These are phyloP conservation scores for Delia radicum DNA, from an alignment of 1,140 invertebrate species.

Conservation along the genomic window DNA sequence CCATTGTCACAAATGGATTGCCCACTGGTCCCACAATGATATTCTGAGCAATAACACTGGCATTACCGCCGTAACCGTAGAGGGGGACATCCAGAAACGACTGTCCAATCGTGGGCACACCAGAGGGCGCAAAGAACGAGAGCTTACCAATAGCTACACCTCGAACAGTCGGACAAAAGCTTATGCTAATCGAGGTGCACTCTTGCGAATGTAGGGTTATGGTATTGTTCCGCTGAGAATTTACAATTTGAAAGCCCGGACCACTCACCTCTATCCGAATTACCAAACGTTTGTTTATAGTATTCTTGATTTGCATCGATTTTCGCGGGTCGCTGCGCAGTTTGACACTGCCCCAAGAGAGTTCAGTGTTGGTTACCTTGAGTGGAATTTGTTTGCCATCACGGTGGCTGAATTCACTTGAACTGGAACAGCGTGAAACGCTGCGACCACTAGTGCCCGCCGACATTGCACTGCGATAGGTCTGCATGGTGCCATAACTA, in stretches of 20 bases:
- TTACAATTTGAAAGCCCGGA: conserved; percentile 49
- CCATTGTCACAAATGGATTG: conserved; percentile 45
- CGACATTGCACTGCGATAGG: background rate
- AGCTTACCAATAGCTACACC: conserved; percentile 46
- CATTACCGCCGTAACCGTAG: conserved; percentile 50
- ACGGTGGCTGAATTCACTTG: conserved; percentile 54
- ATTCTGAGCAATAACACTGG: conserved; percentile 41
- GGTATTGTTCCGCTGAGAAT: conserved; percentile 32
- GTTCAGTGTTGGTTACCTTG: conserved; percentile 45
- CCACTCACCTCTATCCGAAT: conserved; percentile 46
- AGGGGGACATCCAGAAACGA: conserved; percentile 34
- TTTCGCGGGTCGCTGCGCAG: conserved; percentile 46
- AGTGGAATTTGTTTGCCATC: conserved; percentile 49
- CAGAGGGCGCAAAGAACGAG: conserved; percentile 40
- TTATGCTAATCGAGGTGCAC: conserved; percentile 45
- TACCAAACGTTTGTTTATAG: conserved; percentile 40
- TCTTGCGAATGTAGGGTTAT: conserved; percentile 49
- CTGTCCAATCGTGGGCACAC: conserved; percentile 28
- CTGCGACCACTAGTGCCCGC: conserved; percentile 31
- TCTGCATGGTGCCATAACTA: background rate
- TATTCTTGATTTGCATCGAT: conserved; percentile 52
- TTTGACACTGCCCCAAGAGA: conserved; percentile 52
- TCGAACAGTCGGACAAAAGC: conserved; percentile 50
- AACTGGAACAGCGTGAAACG: conserved; percentile 47
- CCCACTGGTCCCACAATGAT: conserved; percentile 47